These are phyloP conservation scores for Trematomus bernacchii DNA, from an alignment of 2,797 vertebrate genomes.

Conservation along the genomic window DNA sequence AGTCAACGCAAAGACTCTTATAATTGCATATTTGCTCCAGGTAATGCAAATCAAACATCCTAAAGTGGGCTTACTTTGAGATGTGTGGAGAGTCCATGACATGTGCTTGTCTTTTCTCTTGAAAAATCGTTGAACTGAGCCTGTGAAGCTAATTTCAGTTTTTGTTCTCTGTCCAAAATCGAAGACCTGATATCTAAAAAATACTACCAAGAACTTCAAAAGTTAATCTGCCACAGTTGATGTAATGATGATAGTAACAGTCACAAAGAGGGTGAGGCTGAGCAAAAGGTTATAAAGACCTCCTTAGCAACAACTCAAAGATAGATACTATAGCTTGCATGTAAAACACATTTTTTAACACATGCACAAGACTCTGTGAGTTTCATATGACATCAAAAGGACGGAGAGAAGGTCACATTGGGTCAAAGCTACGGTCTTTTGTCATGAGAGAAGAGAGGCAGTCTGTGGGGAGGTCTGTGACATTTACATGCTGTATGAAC, in stretches of 20 bases:
- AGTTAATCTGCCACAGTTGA: no score
- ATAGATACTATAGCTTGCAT: background rate
- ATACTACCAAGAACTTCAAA: background rate
- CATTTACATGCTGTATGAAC: slow-evolving; percentile 73
- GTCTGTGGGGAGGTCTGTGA: slow-evolving; percentile 58
- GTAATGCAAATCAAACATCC: no score
- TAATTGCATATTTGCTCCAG: no score
- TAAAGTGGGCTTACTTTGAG: no score
- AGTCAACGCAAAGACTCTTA: no score
- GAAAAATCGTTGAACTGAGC: no score
- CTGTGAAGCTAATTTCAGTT: no score
- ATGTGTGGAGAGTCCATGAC: no score
- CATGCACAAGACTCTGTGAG: slow-evolving; percentile 19
- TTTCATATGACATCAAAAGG: slow-evolving; percentile 25
- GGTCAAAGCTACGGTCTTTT: slow-evolving; percentile 36
- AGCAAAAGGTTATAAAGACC: background rate
- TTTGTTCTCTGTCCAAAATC: no score
- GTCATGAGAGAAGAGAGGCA: slow-evolving; percentile 36
- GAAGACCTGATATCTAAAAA: background rate
- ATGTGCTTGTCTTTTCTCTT: no score
- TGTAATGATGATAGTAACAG: background rate
- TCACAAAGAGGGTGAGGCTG: background rate
- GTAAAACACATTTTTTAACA: background rate
- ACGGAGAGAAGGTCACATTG: slow-evolving; percentile 27
- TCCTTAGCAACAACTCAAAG: slow-evolving; percentile 7